Conservation (phyloP, 2,113 vertebrate genomes). For the Athene noctua region DNA sequence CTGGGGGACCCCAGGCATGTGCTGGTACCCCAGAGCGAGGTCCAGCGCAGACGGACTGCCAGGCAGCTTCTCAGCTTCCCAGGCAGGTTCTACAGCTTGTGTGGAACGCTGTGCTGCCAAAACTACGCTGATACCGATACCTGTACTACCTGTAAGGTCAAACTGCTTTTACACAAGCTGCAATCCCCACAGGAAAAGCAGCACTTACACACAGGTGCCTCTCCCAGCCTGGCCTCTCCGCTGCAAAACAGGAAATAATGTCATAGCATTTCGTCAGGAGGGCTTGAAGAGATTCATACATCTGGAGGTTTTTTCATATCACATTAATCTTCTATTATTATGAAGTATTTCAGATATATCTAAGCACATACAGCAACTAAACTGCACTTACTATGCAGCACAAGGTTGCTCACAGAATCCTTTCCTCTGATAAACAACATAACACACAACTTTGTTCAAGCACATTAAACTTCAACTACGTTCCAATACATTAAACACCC, state of each 20-base stretch:
- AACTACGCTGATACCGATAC: fast-evolving
- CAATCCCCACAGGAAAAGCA: neutral
- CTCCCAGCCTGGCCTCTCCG: neutral
- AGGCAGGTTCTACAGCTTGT: neutral
- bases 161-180: neutral
- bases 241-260: neutral
- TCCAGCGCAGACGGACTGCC: fast-evolving
- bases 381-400: neutral
- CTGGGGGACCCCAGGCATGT: fast-evolving
- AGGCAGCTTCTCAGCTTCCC: neutral
- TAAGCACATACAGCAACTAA: neutral
- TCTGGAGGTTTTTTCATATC: too few relatives aligned
- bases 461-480: fast-evolving
- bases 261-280: fast-evolving
- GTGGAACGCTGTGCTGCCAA: neutral
- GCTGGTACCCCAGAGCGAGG: neutral
- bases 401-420: fast-evolving
- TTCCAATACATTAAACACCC: neutral
- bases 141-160: neutral
- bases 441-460: neutral
- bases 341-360: neutral
- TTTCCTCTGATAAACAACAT: neutral
- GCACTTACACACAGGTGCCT: neutral
- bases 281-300: neutral
- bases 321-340: neutral